Percentiles rank a stretch among this genome's conserved stretches.
Evolutionary conservation across 2,888 invertebrate species (phyloP).

Genomic region (Physocephala rufipes): DNA sequence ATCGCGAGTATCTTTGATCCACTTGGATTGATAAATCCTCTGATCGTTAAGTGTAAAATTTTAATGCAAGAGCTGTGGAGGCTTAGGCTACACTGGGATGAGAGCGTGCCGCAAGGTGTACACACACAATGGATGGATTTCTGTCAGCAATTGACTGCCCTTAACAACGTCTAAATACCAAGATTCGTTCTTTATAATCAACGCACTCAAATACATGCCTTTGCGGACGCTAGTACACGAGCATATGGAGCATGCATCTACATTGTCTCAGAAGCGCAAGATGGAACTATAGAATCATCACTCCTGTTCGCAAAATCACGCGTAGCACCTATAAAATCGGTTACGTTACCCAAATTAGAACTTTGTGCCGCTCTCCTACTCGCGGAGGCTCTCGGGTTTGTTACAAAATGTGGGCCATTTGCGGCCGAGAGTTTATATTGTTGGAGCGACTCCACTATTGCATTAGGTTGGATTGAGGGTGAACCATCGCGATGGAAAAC

Average conservation of each 20-base stretch:
- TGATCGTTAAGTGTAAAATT: constrained; percentile 41
- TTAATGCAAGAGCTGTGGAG: constrained; percentile 44
- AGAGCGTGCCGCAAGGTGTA: constrained; percentile 37
- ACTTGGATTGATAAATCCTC: constrained; percentile 72
- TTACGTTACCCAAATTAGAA: constrained; percentile 40
- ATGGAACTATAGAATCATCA: constrained; percentile 4
- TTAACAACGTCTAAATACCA: constrained; percentile 32
- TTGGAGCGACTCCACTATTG: constrained; percentile 42
- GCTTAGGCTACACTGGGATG: constrained; percentile 41
- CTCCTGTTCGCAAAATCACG: constrained; percentile 41
- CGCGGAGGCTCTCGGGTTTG: constrained; percentile 24
- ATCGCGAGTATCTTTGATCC: constrained; percentile 41
- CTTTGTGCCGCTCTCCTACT: constrained; percentile 40
- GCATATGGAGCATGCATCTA: constrained; percentile 41
- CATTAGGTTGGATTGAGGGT: constrained; percentile 37
- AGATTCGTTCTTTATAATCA: constrained; percentile 23
- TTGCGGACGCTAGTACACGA: constrained; percentile 39
- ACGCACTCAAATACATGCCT: constrained; percentile 38
- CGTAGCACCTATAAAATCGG: constrained; percentile 41
- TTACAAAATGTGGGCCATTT: neutral
- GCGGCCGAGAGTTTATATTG: neutral
- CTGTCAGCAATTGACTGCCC: constrained; percentile 25
- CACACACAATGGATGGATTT: constrained; percentile 27
- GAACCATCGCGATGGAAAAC: constrained; percentile 36
- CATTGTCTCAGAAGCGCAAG: constrained; percentile 26